Percentiles rank a stretch among this genome's conserved stretches.
Evolutionary conservation across 53 echinoderm and acorn worm species (phyloP).

Genomic region (Zoroaster sp.): DNA sequence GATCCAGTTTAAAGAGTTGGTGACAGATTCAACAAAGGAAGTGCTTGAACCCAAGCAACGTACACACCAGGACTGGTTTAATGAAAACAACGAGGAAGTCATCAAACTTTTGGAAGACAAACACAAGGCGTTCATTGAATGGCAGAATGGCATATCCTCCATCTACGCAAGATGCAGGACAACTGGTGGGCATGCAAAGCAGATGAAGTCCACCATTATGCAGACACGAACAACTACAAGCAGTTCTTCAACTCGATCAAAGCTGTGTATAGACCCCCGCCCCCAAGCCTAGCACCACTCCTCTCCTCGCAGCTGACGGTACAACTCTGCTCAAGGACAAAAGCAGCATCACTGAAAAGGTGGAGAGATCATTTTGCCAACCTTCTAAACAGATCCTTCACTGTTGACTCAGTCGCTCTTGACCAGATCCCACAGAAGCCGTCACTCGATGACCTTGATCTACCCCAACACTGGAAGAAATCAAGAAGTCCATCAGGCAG

Average conservation of each 20-base stretch:
- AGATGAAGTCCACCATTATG: neutral
- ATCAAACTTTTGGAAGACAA: no score
- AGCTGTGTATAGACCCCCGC: neutral
- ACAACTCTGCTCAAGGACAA: neutral
- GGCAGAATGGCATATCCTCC: neutral
- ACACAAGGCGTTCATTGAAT: no score
- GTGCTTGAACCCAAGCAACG: no score
- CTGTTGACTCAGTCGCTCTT: no score
- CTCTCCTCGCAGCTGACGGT: neutral
- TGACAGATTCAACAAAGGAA: no score
- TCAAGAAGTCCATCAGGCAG: no score
- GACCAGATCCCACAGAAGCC: neutral
- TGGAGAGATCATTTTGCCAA: neutral
- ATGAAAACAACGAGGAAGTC: no score
- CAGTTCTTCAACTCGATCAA: neutral
- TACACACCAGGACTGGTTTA: no score
- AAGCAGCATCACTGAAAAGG: neutral
- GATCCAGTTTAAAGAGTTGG: neutral
- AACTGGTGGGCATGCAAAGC: neutral
- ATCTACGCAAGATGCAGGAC: no score
- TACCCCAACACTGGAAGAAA: no score
- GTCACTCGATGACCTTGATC: neutral
- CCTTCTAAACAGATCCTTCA: neutral
- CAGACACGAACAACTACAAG: no score
- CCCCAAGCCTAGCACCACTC: neutral